Evolutionary conservation across 2,797 vertebrate species (phyloP).

Genomic region (Chrosomus eos): DNA sequence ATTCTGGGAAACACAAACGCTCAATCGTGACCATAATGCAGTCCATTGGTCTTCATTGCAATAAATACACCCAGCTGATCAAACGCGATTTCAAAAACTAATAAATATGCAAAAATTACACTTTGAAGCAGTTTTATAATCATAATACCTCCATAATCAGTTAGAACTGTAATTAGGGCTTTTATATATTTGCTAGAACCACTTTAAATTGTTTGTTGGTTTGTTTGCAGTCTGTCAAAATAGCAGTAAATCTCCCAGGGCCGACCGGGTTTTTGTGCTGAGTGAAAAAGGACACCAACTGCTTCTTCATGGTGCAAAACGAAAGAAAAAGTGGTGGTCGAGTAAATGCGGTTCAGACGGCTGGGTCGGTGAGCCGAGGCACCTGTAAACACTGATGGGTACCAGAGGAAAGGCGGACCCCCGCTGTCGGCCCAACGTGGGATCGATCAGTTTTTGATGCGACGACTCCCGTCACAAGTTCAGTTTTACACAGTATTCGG

Average conservation of each 20-base stretch:
- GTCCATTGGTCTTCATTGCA: conserved; percentile 53
- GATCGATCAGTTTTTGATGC: conserved; percentile 42
- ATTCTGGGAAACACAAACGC: conserved; percentile 30
- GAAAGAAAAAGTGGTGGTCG: not conserved
- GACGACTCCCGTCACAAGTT: conserved; percentile 74
- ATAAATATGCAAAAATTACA: conserved; percentile 19
- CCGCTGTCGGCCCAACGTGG: conserved; percentile 78
- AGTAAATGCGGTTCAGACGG: not conserved
- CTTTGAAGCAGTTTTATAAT: conserved; percentile 17
- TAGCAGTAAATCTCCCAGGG: conserved; percentile 3
- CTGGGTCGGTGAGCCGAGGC: conserved; percentile 79
- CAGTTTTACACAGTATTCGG: conserved; percentile 74
- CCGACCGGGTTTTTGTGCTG: conserved; percentile 15
- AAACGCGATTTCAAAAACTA: conserved; percentile 18
- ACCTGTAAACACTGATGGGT: conserved; percentile 83
- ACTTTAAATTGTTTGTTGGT: not conserved
- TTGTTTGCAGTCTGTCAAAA: conserved; percentile 4
- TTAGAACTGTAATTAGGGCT: not conserved
- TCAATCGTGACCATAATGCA: conserved; percentile 51
- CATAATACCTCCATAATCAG: not conserved
- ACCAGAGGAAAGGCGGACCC: conserved; percentile 70
- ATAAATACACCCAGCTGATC: conserved; percentile 55
- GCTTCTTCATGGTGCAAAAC: conserved; percentile 16
- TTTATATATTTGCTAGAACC: not conserved
- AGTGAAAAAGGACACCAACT: not conserved